These are phyloP conservation scores for Hydrocynus forskahlii DNA, from an alignment of 2,797 vertebrate genomes.

Conservation along the genomic window DNA sequence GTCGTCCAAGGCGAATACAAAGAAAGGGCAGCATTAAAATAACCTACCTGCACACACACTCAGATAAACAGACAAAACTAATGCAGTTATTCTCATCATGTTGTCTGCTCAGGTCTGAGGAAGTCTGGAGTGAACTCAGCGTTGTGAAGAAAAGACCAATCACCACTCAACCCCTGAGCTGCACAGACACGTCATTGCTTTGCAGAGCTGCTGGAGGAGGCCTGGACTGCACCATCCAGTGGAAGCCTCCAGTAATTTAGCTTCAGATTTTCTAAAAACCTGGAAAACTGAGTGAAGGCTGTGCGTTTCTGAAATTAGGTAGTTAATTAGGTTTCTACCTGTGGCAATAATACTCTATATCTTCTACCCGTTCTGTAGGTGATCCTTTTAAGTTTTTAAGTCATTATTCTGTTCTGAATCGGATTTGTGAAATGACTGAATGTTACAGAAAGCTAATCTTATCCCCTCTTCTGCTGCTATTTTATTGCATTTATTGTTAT, in stretches of 20 bases:
- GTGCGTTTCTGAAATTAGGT: no score
- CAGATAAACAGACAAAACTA: conserved; percentile 50
- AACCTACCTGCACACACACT: conserved; percentile 52
- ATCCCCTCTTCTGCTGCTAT: no score
- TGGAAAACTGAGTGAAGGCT: no score
- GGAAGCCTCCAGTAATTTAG: conserved; percentile 50
- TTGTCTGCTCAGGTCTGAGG: neutral
- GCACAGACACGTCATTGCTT: conserved; percentile 60
- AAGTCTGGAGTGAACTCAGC: neutral
- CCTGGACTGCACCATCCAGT: conserved; percentile 15
- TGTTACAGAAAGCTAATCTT: no score
- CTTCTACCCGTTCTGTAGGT: no score
- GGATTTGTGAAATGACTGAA: no score
- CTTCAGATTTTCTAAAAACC: neutral
- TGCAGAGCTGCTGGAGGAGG: neutral
- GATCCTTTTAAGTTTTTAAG: no score
- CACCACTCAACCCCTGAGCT: conserved; percentile 28
- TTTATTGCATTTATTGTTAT: no score
- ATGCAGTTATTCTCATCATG: conserved; percentile 44
- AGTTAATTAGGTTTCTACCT: no score
- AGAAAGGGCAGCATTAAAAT: neutral
- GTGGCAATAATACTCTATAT: no score
- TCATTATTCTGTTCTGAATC: no score
- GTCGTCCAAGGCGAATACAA: neutral
- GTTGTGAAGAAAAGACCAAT: conserved; percentile 25